Evolutionary conservation across 1,140 invertebrate genomes (phyloP).

Genomic region (Drosophila burlai): DNA sequence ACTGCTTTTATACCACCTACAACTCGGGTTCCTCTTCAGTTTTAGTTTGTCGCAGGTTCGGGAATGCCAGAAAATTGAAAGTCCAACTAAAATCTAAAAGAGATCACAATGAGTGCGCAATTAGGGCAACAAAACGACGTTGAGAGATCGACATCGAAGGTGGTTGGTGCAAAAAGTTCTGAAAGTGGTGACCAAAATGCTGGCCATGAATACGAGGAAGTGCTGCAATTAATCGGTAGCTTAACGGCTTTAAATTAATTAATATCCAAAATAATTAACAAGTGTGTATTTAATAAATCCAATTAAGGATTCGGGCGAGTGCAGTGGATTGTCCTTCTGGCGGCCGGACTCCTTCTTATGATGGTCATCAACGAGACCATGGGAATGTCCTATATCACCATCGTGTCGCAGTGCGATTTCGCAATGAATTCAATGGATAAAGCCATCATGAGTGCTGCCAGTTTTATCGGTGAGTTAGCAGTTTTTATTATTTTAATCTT

Average conservation of each 20-base stretch:
- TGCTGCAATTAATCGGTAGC: slow-evolving; percentile 65
- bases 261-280: not conserved
- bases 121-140: slow-evolving; percentile 23
- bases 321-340: slow-evolving; percentile 69
- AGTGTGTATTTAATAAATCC: not conserved
- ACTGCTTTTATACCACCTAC: slow-evolving; percentile 44
- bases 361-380: slow-evolving; percentile 83
- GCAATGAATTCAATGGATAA: slow-evolving; percentile 79
- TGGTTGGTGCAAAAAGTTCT: not conserved
- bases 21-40: slow-evolving; percentile 40
- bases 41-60: slow-evolving; percentile 46
- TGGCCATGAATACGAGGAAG: slow-evolving; percentile 70
- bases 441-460: slow-evolving; percentile 74
- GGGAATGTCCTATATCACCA: slow-evolving; percentile 81
- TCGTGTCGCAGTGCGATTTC: slow-evolving; percentile 85
- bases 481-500: not conserved
- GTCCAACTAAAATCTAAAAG: not conserved
- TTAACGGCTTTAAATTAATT: not conserved
- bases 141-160: slow-evolving; percentile 41
- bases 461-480: slow-evolving; percentile 75
- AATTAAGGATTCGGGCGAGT: slow-evolving; percentile 66
- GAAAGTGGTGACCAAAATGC: slow-evolving; percentile 5
- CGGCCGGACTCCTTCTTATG: slow-evolving; percentile 74
- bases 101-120: slow-evolving; percentile 39
- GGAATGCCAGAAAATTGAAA: slow-evolving; percentile 32